Evolutionary conservation across 2,113 vertebrate genomes (phyloP), one percentile per base, ranked within the genome.

Genomic region (Ochotona curzoniae): DNA sequence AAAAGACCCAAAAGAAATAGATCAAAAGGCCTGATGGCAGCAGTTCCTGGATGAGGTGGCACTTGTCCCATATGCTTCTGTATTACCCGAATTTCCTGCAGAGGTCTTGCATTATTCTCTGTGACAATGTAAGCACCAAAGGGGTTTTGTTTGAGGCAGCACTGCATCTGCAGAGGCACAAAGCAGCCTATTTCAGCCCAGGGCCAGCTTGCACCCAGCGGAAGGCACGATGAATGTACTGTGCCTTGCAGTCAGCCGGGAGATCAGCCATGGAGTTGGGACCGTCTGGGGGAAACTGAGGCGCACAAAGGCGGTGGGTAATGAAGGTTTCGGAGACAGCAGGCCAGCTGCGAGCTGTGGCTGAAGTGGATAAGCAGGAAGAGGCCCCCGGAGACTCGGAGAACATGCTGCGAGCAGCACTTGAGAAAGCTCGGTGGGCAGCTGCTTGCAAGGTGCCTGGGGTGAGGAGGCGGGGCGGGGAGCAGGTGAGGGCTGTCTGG

Each of bases 121-220:
- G 63, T 69, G 84, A 82, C 84, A 81, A 92, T 70, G 60, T 83
- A 83, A n/a, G 15, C 80, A 60, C 67, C 38, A 7, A 47, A 25
- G 74, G 69, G 17, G 28, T 84, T 87, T 70, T 74, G 74, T 61
- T n/a, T 61, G 66, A 26, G 74, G 13, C 6, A 61, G 90, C 23
- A 11, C 89, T 66, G 87, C 83, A 20, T n/a, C 21, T 8, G 20
- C 26, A 63, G 66, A 83, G 80, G 57, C 87, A 82, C 87, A 70
- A 30, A 88, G 73, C 82, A 88, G 47, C 81, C 84, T 94, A 84
- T 96, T 96, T 93, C 5, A 9, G 78, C 87, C 67, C 1, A 14
- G 0, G 60, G 30, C 54, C 93, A 93, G 93, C 93, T 95, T 81
- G 94, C 23, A 3, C 76, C 25, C 84, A 84, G 85, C 95, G 60